These are phyloP conservation scores for Mus spretus DNA, from an alignment of 2,797 vertebrate genomes.

Conservation along the genomic window DNA sequence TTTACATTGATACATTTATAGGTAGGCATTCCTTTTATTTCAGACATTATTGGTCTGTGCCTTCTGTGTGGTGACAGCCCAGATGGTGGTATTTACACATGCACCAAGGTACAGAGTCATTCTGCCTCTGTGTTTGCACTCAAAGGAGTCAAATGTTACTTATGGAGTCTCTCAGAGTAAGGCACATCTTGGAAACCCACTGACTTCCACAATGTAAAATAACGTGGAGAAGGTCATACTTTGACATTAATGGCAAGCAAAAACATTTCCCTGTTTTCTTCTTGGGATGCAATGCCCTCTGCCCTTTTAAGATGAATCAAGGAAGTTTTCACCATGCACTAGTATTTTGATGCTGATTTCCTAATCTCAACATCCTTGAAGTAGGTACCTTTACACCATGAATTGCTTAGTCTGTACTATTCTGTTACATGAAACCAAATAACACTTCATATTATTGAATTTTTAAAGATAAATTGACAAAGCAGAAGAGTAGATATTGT, in stretches of 20 bases:
- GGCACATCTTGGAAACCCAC: neutral
- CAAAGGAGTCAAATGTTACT: neutral
- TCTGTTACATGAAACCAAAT: neutral
- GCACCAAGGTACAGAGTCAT: neutral
- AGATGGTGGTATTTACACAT: neutral
- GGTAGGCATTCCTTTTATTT: neutral
- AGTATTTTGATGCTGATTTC: neutral
- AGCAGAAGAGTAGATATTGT: neutral
- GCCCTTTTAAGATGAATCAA: neutral
- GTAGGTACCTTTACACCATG: neutral
- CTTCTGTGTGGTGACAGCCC: neutral
- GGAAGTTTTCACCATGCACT: neutral
- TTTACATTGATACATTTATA: neutral
- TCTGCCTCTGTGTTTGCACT: too few relatives aligned
- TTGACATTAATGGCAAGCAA: neutral
- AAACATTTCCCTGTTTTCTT: fast-evolving
- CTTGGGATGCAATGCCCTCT: too few relatives aligned
- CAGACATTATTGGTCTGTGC: neutral
- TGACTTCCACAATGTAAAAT: neutral
- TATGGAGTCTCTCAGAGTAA: neutral
- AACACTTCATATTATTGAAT: neutral
- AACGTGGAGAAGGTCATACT: neutral
- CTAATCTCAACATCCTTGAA: neutral
- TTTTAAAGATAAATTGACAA: neutral
- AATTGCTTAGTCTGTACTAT: neutral